Evolutionary conservation across 1,140 invertebrate genomes (phyloP).

Genomic region (Megathymus violae): DNA sequence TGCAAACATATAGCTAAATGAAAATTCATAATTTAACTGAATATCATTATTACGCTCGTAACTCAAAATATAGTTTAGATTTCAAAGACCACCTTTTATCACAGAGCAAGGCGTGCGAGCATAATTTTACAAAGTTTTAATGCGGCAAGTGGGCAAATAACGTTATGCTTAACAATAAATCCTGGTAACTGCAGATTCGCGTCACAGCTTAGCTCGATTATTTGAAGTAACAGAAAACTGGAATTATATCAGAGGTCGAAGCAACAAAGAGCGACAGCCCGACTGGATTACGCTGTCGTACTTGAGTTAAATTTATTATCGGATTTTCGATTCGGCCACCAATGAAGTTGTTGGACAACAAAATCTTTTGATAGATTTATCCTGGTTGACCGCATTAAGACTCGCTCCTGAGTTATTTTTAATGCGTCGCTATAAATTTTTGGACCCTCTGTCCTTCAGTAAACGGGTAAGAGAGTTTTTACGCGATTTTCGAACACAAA

Average conservation of each 20-base stretch:
- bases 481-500: constrained; percentile 44
- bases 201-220: constrained; percentile 69
- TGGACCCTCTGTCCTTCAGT: constrained; percentile 47
- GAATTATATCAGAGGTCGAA: constrained; percentile 75
- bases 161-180: constrained; percentile 57
- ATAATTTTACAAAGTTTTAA: constrained; percentile 29
- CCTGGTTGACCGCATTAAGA: constrained; percentile 79
- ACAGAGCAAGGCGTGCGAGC: constrained; percentile 25
- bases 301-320: constrained; percentile 83
- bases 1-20: no score
- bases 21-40: no score
- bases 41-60: no score
- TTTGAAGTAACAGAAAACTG: constrained; percentile 74
- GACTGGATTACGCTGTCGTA: constrained; percentile 81
- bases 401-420: constrained; percentile 70
- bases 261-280: constrained; percentile 77
- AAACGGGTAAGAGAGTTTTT: constrained; percentile 45
- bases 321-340: constrained; percentile 83
- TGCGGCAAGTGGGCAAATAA: constrained; percentile 41
- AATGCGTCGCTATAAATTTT: constrained; percentile 76
- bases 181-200: constrained; percentile 61
- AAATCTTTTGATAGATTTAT: constrained; percentile 84
- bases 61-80: neutral
- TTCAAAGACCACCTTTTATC: constrained; percentile 18
- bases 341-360: constrained; percentile 83